Base-by-base conservation (phyloP, 2,113 vertebrate species). In the Bolborhynchus lineola region DNA sequence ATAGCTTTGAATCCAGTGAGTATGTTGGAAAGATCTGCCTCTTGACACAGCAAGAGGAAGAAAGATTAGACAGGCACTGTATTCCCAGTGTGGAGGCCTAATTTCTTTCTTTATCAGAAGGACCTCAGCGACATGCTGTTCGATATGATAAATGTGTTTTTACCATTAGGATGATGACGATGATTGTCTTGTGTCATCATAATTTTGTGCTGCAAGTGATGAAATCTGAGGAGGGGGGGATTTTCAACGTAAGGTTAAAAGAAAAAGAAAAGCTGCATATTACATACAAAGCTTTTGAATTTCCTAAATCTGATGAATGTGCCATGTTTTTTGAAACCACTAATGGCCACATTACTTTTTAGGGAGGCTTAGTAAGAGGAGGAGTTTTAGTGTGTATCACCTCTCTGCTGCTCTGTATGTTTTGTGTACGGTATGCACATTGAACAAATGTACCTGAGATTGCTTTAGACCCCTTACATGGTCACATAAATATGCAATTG, bases 1-100 rank as follows among this genome's bases (percentile, higher is more conserved):
- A 59, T 94, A 71, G 82, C 80, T 96, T 93, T 76, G 72, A 94
- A 84, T 94, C 82, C 90, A 62, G 0, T 86, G 84, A 82, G 92
- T 88, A 33, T 71, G 83, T 92, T 90, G 81, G 81, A 82, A 88
- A 94, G 88, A 81, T 93, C 90, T 97, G 90, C 77, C 88, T 92
- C 59, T 93, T 93, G 75, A 90, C 87, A 67, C 63, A 89, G 63
- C 64, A 70, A 67, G 82, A 74, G 53, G 50, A 88, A 92, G 86
- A 96, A 92, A 91, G 86, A 93, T 97, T 91, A 95, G 79, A 64
- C 26, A 88, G 49, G 21, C 80, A 63, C 62, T 77, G 55, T 63
- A 37, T 90, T 92, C 68, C 25, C 50, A 52, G 2, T 35, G 44
- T 70, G 39, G 41, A 74, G 23, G 37, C 31, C 76, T 76, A 31